These are phyloP conservation scores for Saimiri boliviensis DNA, from an alignment of 2,113 vertebrate genomes.

Conservation along the genomic window DNA sequence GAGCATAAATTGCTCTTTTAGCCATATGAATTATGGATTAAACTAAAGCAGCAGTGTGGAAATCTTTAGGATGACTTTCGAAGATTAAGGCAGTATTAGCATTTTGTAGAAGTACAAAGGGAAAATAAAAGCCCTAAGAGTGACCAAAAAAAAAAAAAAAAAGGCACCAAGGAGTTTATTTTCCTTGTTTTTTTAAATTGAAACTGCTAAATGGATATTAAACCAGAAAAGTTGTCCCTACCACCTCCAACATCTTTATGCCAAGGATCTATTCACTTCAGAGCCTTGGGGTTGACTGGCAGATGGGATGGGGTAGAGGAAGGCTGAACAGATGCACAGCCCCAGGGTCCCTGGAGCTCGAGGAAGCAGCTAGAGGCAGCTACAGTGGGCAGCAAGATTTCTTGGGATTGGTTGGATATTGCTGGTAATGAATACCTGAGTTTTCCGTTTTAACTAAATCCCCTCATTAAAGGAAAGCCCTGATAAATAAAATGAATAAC, in stretches of 20 bases:
- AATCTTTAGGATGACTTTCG: conserved; percentile 64
- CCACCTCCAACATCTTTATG: not conserved
- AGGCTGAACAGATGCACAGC: not conserved
- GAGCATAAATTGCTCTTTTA: conserved; percentile 65
- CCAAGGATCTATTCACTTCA: not conserved
- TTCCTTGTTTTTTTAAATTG: conserved; percentile 28
- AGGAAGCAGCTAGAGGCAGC: not conserved
- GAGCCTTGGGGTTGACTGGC: not conserved
- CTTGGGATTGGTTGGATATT: not conserved
- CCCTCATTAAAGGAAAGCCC: not conserved
- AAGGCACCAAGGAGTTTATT: conserved; percentile 75
- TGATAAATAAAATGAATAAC: not conserved
- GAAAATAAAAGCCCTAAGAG: conserved; percentile 10
- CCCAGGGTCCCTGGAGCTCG: not conserved
- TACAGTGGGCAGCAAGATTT: not conserved
- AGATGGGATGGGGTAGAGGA: not conserved
- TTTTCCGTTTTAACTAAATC: not conserved
- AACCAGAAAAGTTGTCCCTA: not conserved
- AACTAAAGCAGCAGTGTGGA: conserved; percentile 48
- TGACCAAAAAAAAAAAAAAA: conserved; percentile 57
- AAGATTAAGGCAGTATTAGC: conserved; percentile 49
- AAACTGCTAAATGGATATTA: conserved; percentile 51
- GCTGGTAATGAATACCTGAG: not conserved
- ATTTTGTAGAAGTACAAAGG: conserved; percentile 46
- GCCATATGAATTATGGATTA: conserved; percentile 71